Conservation (phyloP, 2,797 vertebrate species). For the Anas bahamensis region DNA sequence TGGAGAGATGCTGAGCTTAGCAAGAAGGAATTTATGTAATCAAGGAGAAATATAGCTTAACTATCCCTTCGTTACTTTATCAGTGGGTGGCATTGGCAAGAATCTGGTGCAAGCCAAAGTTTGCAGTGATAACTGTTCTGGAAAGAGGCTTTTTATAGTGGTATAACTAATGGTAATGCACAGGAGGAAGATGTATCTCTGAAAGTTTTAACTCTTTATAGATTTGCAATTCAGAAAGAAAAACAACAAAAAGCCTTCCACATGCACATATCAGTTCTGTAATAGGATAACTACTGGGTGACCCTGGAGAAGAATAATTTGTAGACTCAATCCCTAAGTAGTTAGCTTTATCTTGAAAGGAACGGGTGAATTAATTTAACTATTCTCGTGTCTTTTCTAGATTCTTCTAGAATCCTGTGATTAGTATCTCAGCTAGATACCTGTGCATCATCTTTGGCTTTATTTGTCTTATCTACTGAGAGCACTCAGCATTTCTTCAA, state of each 20-base stretch:
- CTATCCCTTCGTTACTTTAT: not conserved
- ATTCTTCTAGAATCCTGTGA: not conserved
- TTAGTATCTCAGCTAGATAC: not conserved
- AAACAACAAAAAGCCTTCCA: not conserved
- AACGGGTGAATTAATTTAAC: not conserved
- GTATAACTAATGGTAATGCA: not conserved
- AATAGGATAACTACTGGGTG: not conserved
- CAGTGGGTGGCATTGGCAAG: not conserved
- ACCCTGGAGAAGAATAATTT: not conserved
- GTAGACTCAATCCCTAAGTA: not conserved
- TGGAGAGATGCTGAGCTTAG: not conserved
- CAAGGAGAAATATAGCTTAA: not conserved
- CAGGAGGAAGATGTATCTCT: not conserved
- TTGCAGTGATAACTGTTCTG: not conserved
- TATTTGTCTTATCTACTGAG: not conserved
- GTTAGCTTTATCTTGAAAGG: not conserved
- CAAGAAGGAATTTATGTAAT: not conserved
- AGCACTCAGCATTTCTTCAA: not conserved
- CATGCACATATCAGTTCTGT: not conserved
- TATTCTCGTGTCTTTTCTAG: not conserved
- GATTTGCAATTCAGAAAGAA: not conserved
- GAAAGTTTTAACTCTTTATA: not conserved
- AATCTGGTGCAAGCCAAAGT: not conserved
- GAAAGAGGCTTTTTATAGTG: not conserved
- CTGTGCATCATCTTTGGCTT: not conserved